Evolutionary conservation across 2,113 vertebrate species (phyloP).

Genomic region (Notothenia coriiceps): DNA sequence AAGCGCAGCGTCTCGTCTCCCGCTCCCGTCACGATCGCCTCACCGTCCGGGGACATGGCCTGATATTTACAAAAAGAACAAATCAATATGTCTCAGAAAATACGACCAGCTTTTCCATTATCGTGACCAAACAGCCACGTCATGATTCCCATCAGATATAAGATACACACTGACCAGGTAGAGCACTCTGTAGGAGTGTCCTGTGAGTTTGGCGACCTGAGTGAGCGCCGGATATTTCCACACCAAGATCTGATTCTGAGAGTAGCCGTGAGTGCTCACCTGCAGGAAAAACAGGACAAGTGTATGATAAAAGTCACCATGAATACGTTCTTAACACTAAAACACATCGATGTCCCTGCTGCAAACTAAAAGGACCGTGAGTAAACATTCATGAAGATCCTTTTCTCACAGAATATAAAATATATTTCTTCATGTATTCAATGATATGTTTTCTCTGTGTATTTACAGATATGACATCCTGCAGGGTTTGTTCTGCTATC

Average conservation of each 20-base stretch:
- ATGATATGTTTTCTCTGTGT: too few relatives aligned
- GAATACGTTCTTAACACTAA: background rate
- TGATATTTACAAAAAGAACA: constrained; percentile 43
- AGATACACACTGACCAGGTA: constrained; percentile 86
- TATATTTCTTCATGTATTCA: too few relatives aligned
- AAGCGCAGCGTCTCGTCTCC: constrained; percentile 94
- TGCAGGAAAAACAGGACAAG: constrained; percentile 50
- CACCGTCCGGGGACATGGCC: constrained; percentile 97
- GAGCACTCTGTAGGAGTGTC: constrained; percentile 92
- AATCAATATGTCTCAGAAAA: background rate
- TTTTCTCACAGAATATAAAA: background rate
- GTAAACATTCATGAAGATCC: background rate
- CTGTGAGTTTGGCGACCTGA: constrained; percentile 94
- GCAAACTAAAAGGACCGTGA: background rate
- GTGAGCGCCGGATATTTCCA: constrained; percentile 96
- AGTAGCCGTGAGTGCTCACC: constrained; percentile 96
- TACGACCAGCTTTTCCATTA: background rate
- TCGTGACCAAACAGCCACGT: background rate
- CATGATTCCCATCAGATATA: background rate
- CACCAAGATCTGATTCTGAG: constrained; percentile 96
- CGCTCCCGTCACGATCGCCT: constrained; percentile 95
- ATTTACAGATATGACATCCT: too few relatives aligned
- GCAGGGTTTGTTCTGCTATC: too few relatives aligned
- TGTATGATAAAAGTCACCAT: background rate
- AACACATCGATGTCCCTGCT: background rate